Conservation (phyloP, 92 coral and sea anemone species). For the Phenganax marumi region DNA sequence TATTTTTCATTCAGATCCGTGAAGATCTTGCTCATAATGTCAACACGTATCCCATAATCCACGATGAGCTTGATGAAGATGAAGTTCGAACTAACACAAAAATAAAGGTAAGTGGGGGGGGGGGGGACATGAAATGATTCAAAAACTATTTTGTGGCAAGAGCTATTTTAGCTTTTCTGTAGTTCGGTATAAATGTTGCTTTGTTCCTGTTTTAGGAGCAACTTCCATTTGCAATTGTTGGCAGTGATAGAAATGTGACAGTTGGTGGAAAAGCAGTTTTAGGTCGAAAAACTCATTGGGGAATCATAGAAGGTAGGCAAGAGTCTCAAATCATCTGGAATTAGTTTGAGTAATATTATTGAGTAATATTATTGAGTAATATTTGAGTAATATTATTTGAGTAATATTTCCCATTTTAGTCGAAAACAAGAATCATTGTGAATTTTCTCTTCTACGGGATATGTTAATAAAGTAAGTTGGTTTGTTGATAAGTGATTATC, state of each 20-base stretch:
- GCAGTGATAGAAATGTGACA: slow-evolving; percentile 88
- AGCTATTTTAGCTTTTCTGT: neutral
- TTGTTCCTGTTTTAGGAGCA: slow-evolving; percentile 62
- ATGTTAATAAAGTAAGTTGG: slow-evolving; percentile 88
- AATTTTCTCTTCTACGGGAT: slow-evolving; percentile 86
- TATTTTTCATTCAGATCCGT: slow-evolving; percentile 62
- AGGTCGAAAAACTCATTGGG: slow-evolving; percentile 97
- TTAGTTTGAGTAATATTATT: neutral
- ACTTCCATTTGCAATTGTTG: slow-evolving; percentile 97
- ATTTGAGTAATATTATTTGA: neutral
- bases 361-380: neutral
- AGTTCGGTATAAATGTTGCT: neutral
- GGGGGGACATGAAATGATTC: neutral
- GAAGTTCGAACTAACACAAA: slow-evolving; percentile 83
- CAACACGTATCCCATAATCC: slow-evolving; percentile 88
- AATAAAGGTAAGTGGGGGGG: slow-evolving; percentile 80
- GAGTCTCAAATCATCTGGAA: neutral
- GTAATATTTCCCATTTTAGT: slow-evolving; percentile 62
- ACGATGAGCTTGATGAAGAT: slow-evolving; percentile 93
- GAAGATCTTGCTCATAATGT: slow-evolving; percentile 85
- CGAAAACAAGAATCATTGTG: slow-evolving; percentile 98
- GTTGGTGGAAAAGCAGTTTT: slow-evolving; percentile 95
- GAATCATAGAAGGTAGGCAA: slow-evolving; percentile 75
- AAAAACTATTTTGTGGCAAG: neutral
- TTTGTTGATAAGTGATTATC: too few species aligned